phyloP scores from a whole-genome alignment of 2,113 vertebrate genomes.

The Mirza zaza region DNA sequence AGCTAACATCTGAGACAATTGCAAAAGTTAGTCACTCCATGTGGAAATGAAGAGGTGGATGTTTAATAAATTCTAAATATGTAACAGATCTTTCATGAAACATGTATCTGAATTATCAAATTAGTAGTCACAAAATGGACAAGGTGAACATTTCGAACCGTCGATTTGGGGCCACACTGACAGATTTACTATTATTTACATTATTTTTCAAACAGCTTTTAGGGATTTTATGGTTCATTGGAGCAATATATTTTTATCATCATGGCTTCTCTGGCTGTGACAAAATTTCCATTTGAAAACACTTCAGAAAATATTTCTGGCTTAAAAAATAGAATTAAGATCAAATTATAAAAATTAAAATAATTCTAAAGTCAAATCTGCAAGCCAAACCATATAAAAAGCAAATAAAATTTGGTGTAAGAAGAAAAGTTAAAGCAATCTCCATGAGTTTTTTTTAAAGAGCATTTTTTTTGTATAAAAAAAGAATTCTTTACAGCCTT shows the following conservation, averaged over 20 bases:
- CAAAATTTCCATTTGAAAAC: conserved; percentile 15
- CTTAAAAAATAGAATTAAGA: background rate
- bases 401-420: background rate
- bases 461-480: conserved; percentile 47
- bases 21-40: background rate
- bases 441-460: conserved; percentile 48
- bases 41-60: background rate
- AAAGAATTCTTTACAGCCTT: conserved; percentile 71
- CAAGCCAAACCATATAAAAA: background rate
- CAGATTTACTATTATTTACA: background rate
- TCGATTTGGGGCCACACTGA: background rate
- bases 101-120: background rate
- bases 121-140: background rate
- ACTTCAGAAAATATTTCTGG: background rate
- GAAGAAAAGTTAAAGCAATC: conserved; percentile 3
- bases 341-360: conserved; percentile 8
- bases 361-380: background rate
- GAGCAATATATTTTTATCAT: background rate
- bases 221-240: background rate
- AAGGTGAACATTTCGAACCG: background rate
- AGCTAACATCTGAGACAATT: background rate
- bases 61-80: background rate
- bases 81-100: background rate
- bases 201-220: conserved; percentile 30
- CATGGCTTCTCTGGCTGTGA: background rate